Evolutionary conservation across 2,113 vertebrate species (phyloP).

Genomic region (Sylvietta virens): DNA sequence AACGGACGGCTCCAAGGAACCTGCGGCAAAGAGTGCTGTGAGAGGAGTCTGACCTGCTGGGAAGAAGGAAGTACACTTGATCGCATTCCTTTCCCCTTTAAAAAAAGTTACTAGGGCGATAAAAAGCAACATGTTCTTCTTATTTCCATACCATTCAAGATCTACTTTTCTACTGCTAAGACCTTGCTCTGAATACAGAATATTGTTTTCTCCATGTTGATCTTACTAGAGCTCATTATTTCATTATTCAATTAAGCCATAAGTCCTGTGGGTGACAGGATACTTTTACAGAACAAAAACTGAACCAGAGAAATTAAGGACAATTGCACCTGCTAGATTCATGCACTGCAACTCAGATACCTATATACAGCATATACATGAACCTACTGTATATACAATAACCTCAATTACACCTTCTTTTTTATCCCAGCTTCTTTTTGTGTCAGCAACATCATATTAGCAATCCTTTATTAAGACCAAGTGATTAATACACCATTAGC

Average conservation of each 20-base stretch:
- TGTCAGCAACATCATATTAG: background rate
- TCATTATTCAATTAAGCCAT: background rate
- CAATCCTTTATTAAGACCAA: background rate
- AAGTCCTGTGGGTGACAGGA: background rate
- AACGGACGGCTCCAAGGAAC: background rate
- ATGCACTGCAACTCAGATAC: background rate
- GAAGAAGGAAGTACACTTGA: background rate
- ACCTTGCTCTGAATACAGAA: background rate
- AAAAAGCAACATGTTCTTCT: background rate
- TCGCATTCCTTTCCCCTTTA: background rate
- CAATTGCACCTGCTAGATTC: background rate
- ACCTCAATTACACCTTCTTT: background rate
- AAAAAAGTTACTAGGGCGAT: background rate
- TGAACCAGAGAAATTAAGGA: background rate
- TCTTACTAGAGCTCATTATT: background rate
- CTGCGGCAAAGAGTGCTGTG: background rate
- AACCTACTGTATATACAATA: background rate
- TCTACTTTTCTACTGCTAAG: background rate
- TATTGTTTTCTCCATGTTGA: background rate
- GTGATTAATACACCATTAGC: background rate
- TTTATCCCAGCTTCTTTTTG: background rate
- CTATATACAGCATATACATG: background rate
- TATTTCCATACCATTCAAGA: background rate
- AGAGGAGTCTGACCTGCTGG: background rate
- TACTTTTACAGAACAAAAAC: background rate